These are phyloP conservation scores for Macrophya annulata DNA, from an alignment of 2,888 invertebrate species.

Conservation along the genomic window DNA sequence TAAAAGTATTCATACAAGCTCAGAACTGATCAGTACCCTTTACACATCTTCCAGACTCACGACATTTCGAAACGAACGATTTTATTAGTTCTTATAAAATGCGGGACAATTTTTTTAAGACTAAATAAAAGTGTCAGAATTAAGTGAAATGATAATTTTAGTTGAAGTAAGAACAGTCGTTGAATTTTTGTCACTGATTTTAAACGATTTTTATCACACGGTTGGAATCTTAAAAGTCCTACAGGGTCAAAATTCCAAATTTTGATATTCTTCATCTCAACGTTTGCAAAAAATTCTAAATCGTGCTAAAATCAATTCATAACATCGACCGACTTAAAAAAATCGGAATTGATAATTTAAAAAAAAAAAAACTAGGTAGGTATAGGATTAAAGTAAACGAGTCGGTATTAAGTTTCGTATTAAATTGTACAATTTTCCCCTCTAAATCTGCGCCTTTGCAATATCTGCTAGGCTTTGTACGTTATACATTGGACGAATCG, in stretches of 20 bases:
- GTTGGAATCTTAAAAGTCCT: too few species aligned
- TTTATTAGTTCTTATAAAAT: not conserved
- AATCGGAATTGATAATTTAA: not conserved
- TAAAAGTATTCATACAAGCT: too few species aligned
- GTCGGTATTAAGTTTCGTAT: not conserved
- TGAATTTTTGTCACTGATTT: not conserved
- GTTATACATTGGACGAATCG: slow-evolving; percentile 63
- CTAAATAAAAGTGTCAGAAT: not conserved
- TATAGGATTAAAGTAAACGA: not conserved
- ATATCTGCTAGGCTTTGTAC: too few species aligned
- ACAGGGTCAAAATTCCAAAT: too few species aligned
- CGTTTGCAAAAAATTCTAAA: too few species aligned
- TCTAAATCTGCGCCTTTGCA: slow-evolving; percentile 66
- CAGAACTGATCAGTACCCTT: too few species aligned
- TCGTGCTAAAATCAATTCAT: too few species aligned
- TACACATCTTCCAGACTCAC: too few species aligned
- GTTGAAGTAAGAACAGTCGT: not conserved
- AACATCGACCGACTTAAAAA: too few species aligned
- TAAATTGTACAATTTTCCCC: slow-evolving; percentile 58
- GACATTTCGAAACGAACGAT: too few species aligned
- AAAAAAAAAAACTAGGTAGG: not conserved
- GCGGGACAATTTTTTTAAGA: not conserved
- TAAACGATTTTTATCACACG: not conserved
- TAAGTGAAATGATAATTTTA: not conserved
- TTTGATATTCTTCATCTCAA: too few species aligned